phyloP scores from a whole-genome alignment of 2,888 invertebrate species.

The Andrena praecox region DNA sequence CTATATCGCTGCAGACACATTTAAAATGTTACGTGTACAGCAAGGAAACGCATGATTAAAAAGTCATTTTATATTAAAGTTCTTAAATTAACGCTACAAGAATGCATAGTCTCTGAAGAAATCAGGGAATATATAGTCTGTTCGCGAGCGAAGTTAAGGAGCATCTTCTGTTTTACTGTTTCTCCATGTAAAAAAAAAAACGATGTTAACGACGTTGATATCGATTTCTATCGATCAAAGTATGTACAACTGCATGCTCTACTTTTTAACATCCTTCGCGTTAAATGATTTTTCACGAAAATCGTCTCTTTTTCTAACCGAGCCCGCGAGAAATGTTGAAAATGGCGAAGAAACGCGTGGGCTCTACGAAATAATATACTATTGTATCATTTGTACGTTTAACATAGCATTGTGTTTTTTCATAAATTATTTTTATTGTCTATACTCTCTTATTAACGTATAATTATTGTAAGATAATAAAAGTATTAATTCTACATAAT shows the following conservation, averaged over 20 bases:
- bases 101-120: slow-evolving; percentile 40
- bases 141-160: slow-evolving; percentile 31
- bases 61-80: slow-evolving; percentile 59
- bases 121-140: slow-evolving; percentile 39
- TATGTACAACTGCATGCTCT: slow-evolving; percentile 28
- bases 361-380: slow-evolving; percentile 57
- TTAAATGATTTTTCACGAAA: slow-evolving; percentile 17
- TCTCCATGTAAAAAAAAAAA: not conserved
- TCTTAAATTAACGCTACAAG: slow-evolving; percentile 43
- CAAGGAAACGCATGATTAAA: slow-evolving; percentile 46
- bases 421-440: slow-evolving; percentile 80
- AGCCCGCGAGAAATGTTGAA: slow-evolving; percentile 33
- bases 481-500: slow-evolving; percentile 64
- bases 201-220: slow-evolving; percentile 20
- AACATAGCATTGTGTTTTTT: slow-evolving; percentile 71
- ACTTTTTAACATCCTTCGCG: slow-evolving; percentile 28
- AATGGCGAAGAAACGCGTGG: slow-evolving; percentile 20
- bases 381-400: slow-evolving; percentile 49
- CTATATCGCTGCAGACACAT: slow-evolving; percentile 40
- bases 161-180: slow-evolving; percentile 30
- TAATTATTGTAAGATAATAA: slow-evolving; percentile 76
- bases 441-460: slow-evolving; percentile 76
- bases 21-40: slow-evolving; percentile 33
- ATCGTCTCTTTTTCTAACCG: slow-evolving; percentile 5
- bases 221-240: slow-evolving; percentile 25